Conservation (phyloP, 2,113 vertebrate genomes). For the Morone chrysops region DNA sequence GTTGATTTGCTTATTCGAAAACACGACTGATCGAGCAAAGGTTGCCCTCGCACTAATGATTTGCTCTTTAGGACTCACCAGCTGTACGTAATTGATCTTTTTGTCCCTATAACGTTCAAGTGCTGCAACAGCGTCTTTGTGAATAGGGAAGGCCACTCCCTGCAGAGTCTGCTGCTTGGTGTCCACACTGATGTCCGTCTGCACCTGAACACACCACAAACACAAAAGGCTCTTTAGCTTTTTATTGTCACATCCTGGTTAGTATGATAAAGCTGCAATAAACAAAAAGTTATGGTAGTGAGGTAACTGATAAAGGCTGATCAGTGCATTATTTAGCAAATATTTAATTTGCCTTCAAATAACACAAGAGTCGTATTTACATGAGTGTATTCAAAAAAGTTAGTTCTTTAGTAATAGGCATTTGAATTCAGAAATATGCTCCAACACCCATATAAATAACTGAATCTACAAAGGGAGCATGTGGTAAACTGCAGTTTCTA, state of each 20-base stretch:
- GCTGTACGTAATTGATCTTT: slow-evolving; percentile 94
- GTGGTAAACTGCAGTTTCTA: no score
- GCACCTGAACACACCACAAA: slow-evolving; percentile 84
- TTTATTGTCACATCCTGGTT: not conserved
- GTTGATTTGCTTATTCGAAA: not conserved
- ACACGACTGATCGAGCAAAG: not conserved
- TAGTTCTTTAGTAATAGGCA: not conserved
- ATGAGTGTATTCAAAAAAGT: not conserved
- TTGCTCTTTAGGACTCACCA: slow-evolving; percentile 85
- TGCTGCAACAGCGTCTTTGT: slow-evolving; percentile 90
- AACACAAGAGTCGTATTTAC: not conserved
- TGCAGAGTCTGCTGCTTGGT: slow-evolving; percentile 96
- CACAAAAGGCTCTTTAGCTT: not conserved
- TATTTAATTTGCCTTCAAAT: not conserved
- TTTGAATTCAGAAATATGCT: not conserved
- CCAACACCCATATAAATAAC: not conserved
- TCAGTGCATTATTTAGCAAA: not conserved
- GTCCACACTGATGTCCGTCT: slow-evolving; percentile 92
- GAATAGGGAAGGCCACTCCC: slow-evolving; percentile 94
- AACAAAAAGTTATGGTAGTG: not conserved
- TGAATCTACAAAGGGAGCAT: not conserved
- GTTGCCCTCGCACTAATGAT: not conserved
- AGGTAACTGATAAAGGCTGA: not conserved
- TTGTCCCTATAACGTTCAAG: slow-evolving; percentile 89
- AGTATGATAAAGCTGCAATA: not conserved